phyloP scores from a whole-genome alignment of 2,797 vertebrate genomes.

The Hirundo rustica region DNA sequence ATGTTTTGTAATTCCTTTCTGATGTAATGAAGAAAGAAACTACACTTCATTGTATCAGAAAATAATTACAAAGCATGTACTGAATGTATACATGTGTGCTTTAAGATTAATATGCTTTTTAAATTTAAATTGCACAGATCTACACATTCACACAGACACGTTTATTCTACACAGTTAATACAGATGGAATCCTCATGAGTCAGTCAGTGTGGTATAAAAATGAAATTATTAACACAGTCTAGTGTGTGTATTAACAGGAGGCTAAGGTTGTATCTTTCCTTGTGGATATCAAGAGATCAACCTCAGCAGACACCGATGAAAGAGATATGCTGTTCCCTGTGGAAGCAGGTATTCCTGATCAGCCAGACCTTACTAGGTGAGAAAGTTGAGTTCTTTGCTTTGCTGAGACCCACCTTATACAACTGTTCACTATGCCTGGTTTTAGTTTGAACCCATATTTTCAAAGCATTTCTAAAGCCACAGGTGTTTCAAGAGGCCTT shows the following conservation, averaged over 20 bases:
- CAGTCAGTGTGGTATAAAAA: background rate
- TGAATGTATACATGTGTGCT: background rate
- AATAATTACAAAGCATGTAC: background rate
- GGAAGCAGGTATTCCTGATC: background rate
- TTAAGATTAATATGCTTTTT: background rate
- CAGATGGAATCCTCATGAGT: background rate
- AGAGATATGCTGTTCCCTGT: background rate
- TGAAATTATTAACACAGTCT: background rate
- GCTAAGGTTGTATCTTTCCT: background rate
- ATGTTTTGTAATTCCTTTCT: background rate
- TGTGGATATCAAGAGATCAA: background rate
- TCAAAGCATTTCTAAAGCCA: background rate
- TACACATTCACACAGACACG: accelerated
- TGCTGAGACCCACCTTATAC: accelerated
- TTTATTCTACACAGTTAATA: background rate
- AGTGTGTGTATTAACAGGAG: background rate
- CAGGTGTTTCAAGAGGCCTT: background rate
- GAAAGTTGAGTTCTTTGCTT: background rate
- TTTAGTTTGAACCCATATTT: background rate
- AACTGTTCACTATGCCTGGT: background rate
- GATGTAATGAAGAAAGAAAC: no score
- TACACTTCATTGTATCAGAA: background rate
- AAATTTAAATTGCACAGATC: background rate
- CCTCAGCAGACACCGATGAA: background rate
- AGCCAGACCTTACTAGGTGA: background rate